Evolutionary conservation across 1,140 invertebrate genomes (phyloP).

Genomic region (Euglossa dilemma): DNA sequence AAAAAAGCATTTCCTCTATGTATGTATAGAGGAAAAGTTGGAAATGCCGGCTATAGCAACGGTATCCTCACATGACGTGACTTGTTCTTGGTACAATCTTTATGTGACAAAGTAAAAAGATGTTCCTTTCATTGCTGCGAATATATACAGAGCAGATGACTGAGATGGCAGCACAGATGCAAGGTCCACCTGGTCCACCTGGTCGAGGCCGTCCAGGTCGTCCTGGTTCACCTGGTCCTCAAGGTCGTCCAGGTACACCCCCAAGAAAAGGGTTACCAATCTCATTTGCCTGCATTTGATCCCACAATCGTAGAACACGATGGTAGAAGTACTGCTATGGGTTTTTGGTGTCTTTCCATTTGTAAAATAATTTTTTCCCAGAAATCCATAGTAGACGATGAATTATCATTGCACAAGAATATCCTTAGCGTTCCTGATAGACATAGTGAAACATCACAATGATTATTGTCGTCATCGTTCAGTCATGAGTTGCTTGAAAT

Average conservation of each 20-base stretch:
- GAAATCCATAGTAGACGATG: neutral
- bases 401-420: neutral
- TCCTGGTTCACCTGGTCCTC: constrained; percentile 84
- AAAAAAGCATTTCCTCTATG: neutral
- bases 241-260: constrained; percentile 85
- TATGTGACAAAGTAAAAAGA: neutral
- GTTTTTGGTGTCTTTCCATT: constrained; percentile 9
- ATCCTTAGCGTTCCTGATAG: neutral
- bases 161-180: constrained; percentile 84
- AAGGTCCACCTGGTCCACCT: constrained; percentile 85
- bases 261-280: constrained; percentile 37
- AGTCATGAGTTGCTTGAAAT: constrained; percentile 51
- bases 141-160: constrained; percentile 84
- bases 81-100: neutral
- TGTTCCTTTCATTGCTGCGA: constrained; percentile 42
- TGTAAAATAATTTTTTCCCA: neutral
- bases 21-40: neutral
- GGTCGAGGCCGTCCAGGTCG: constrained; percentile 84
- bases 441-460: constrained; percentile 21
- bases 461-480: constrained; percentile 31
- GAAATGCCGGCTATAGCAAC: neutral
- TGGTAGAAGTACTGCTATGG: neutral
- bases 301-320: neutral
- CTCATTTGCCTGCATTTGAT: constrained; percentile 7
- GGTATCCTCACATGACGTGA: neutral